Base-by-base conservation (phyloP, 2,888 invertebrate species). In the Lordiphosa fenestrarum region DNA sequence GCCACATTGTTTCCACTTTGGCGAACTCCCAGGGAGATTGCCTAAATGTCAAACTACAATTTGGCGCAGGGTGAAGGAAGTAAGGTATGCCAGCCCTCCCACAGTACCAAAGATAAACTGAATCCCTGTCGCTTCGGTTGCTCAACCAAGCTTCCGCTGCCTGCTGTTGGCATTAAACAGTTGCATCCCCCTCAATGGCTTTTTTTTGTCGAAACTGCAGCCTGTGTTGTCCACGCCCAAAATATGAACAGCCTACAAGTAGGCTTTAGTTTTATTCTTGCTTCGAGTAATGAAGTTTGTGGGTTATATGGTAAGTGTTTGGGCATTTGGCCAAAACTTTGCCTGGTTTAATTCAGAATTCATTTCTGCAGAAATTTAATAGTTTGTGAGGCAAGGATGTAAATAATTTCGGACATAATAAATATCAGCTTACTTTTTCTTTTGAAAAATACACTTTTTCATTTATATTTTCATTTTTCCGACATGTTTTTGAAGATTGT, bases 31-130 rank as follows among this genome's bases (percentile, higher is more conserved):
- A 21, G 39, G 30, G 37, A 19, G 42, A 50, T 71, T 57, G 71
- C 59, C 75, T 55, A 78, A 77, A 82, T 77, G 83, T 66, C 72
- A 72, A 59, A 69, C 53, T 58, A 44, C 66, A 57, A 61, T 64
- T 53, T 37, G 40, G 47, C 47, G 6, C 25, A 0, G 47, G 25
- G 23, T 33, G 35, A 6, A n/a, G 23, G n/a, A 6, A 13, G 51
- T 30, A 5, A 41, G 15, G 19, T 6, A 36, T 23, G 53, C 42
- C 25, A 42, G 47, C 56, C 55, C 65, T 57, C 52, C 61, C 70
- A 70, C 68, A 71, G 82, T 37, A 61, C 49, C 59, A 71, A 9
- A 64, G 78, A 82, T 74, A 84, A 78, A 77, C 78, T 71, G 75
- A 58, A 60, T 59, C 53, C 73, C 81, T 69, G 66, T 55, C 66